Percentiles rank a stretch among this genome's conserved stretches.
phyloP scores from a whole-genome alignment of 1,140 invertebrate genomes.

The Atta texana region DNA sequence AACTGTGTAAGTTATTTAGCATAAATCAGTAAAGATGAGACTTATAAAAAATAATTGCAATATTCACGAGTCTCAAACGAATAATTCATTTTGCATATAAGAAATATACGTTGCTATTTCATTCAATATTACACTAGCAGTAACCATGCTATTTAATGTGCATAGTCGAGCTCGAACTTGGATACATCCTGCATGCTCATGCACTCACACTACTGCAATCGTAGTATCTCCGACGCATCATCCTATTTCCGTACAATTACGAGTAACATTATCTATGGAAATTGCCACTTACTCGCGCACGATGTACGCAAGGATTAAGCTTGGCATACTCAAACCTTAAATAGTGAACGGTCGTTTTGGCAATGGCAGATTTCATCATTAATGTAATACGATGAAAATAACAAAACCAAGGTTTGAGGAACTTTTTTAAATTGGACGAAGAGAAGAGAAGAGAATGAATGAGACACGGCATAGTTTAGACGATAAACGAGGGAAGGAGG shows the following conservation, averaged over 20 bases:
- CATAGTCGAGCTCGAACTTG: slow-evolving; percentile 16
- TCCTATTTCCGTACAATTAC: slow-evolving; percentile 65
- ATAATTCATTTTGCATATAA: background rate
- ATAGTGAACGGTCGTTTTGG: slow-evolving; percentile 3
- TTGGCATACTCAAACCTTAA: slow-evolving; percentile 49
- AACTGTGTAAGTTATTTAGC: background rate
- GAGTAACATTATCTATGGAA: slow-evolving; percentile 65
- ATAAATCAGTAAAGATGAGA: background rate
- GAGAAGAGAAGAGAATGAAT: background rate
- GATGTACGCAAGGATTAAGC: slow-evolving; percentile 45
- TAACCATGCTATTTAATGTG: slow-evolving; percentile 32
- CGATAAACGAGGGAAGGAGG: background rate
- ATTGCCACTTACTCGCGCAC: slow-evolving; percentile 52
- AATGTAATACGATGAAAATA: background rate
- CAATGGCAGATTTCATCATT: slow-evolving; percentile 37
- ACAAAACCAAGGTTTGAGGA: slow-evolving; percentile 25
- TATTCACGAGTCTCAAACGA: background rate
- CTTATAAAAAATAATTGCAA: background rate
- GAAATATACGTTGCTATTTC: background rate
- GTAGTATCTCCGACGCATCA: slow-evolving; percentile 59
- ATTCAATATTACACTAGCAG: background rate
- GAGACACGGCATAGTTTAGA: background rate
- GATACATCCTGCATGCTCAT: slow-evolving; percentile 27
- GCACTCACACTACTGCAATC: slow-evolving; percentile 23
- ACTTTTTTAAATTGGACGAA: slow-evolving; percentile 21